Evolutionary conservation across 2,888 invertebrate genomes (phyloP).

Genomic region (Pristionchus maxplancki): DNA sequence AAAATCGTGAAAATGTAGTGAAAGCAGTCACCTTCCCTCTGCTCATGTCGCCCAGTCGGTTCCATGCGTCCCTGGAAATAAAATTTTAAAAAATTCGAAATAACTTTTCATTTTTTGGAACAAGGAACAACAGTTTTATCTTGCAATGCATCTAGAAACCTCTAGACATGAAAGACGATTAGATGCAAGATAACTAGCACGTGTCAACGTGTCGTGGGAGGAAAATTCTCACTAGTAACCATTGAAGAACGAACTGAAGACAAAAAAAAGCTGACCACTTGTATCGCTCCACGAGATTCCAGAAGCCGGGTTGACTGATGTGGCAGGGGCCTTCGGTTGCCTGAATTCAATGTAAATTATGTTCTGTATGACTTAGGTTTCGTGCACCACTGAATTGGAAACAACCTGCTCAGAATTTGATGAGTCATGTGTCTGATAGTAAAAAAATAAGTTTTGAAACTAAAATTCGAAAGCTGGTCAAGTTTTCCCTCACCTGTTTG

Average conservation of each 20-base stretch:
- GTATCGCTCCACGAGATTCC: slow-evolving; percentile 42
- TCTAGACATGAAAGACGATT: too few relatives aligned
- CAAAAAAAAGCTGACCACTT: neutral
- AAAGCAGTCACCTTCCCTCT: slow-evolving; percentile 24
- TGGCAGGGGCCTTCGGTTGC: slow-evolving; percentile 23
- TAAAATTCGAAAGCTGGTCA: neutral
- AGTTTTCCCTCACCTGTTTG: slow-evolving; percentile 27
- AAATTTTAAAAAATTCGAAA: neutral
- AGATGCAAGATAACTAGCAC: too few relatives aligned
- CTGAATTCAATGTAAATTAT: neutral
- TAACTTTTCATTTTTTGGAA: neutral
- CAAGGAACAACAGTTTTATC: too few relatives aligned
- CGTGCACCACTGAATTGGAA: neutral
- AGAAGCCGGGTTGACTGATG: slow-evolving; percentile 19
- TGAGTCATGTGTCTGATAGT: too few relatives aligned
- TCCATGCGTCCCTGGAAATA: slow-evolving; percentile 46
- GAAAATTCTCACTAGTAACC: too few relatives aligned
- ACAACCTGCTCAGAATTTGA: too few relatives aligned
- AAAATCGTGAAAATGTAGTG: neutral
- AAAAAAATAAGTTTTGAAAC: neutral
- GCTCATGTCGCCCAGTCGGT: slow-evolving; percentile 24
- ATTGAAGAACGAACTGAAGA: too few relatives aligned
- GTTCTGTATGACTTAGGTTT: neutral
- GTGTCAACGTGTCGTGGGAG: too few relatives aligned
- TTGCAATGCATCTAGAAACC: too few relatives aligned